Percentiles rank a stretch among this genome's conserved stretches.
Conservation (phyloP, 2,888 invertebrate genomes). For the Latrodectus elegans region DNA sequence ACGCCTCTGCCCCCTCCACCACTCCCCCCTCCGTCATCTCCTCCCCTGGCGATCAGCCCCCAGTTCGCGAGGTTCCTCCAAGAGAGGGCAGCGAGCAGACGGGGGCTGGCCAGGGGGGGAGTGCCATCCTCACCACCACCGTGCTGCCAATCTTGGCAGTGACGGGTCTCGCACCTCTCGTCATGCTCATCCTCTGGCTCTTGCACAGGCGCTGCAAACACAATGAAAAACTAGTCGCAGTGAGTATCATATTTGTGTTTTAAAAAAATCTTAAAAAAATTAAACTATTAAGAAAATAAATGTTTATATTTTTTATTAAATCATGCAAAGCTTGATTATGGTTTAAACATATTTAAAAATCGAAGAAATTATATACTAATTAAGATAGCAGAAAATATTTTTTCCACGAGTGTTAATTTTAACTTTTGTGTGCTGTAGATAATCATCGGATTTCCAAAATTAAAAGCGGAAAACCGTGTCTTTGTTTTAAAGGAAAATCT, state of each 20-base stretch:
- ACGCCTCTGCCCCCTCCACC: conserved; percentile 41
- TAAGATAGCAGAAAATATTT: no score
- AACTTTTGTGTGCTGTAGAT: no score
- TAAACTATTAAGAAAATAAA: no score
- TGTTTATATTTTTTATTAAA: no score
- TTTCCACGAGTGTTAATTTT: no score
- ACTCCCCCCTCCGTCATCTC: conserved; percentile 58
- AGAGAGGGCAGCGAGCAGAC: conserved; percentile 49
- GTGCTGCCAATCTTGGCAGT: conserved; percentile 63
- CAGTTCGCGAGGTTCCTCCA: conserved; percentile 63
- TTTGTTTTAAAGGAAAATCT: no score
- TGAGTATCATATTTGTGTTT: conserved; percentile 17
- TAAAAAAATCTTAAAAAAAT: no score
- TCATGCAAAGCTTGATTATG: no score
- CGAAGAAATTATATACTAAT: no score
- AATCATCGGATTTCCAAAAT: no score
- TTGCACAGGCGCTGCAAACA: conserved; percentile 59
- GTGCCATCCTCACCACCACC: conserved; percentile 45
- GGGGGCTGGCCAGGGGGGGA: conserved; percentile 8
- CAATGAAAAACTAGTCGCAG: conserved; percentile 62
- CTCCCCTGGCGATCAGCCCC: conserved; percentile 53
- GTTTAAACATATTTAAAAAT: no score
- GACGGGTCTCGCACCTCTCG: conserved; percentile 52
- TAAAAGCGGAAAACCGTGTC: no score
- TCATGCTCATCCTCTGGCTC: conserved; percentile 54